Evolutionary conservation across 2,888 invertebrate species (phyloP), one percentile per base, ranked within the genome.

Genomic region (Hypena proboscidalis): DNA sequence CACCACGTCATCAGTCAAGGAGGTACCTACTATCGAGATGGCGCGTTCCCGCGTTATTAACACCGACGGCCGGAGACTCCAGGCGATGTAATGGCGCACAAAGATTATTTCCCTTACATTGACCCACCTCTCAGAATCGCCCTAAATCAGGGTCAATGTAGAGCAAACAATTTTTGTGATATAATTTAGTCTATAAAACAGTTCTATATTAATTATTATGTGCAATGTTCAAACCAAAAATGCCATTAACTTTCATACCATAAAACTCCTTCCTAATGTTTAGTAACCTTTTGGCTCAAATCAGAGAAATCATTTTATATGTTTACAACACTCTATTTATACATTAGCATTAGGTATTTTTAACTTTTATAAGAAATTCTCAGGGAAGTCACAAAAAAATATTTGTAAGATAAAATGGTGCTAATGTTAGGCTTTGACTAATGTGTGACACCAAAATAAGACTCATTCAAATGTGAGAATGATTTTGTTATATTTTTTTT

Each of bases 161-260:
- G 73, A 53, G 77, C 67, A 78, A 85, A 82, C 67, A 78, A 80
- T 83, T 77, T 86, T 85, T 86, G 84, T 80, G 61, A 67, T 58
- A 56, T 65, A 59, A 63, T 55, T 75, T 81, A 81, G 78, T 79
- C 62, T 72, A 74, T 77, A 74, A 78, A 77, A 70, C 85, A 85
- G 84, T 87, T 85, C 79, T 82, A 76, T 79, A 73, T 73, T 80
- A 82, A 72, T 78, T 71, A 82, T 79, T 80, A 86, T 83, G 90
- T 90, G 90, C 90, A 90, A 90, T 90, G 83, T 85, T 85, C 81
- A 90, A 90, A 88, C 90, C 90, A 90, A 90, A 90, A 88, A 90
- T 74, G 83, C 85, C 88, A 86, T 81, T 85, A 86, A 84, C 82
- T 83, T 80, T 86, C 80, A 77, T 77, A 82, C 80, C 75, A 72